Percentiles rank a stretch among this genome's conserved stretches.
These are phyloP conservation scores for Penaeus vannamei DNA, from an alignment of 1,140 invertebrate species.

Conservation along the genomic window DNA sequence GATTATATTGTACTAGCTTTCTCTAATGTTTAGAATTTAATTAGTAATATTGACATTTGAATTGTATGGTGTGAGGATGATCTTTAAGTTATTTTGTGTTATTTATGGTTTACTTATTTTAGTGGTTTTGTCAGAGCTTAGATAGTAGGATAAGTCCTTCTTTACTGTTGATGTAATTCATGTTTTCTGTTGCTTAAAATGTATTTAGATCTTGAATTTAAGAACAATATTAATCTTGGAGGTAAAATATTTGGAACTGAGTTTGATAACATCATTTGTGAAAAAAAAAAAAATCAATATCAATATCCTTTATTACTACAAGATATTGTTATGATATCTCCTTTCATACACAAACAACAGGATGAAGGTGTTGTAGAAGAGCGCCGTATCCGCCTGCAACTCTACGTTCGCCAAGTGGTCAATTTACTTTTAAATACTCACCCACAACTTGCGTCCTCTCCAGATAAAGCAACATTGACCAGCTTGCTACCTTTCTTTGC, in stretches of 20 bases:
- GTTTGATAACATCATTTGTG: background rate
- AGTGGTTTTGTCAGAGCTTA: no score
- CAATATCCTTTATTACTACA: background rate
- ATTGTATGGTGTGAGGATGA: no score
- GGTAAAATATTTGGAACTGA: background rate
- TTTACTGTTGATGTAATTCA: no score
- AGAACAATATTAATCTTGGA: background rate
- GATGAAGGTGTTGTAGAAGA: constrained; percentile 86
- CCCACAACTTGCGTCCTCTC: constrained; percentile 79
- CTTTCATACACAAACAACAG: constrained; percentile 72
- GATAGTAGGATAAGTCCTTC: no score
- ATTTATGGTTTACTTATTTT: no score
- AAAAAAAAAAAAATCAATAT: background rate
- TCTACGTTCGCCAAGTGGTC: constrained; percentile 84
- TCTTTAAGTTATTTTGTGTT: no score
- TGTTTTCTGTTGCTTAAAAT: no score
- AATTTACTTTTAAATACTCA: constrained; percentile 79
- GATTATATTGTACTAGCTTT: no score
- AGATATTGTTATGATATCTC: background rate
- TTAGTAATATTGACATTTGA: no score
- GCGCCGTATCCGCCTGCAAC: constrained; percentile 82
- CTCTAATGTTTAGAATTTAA: no score
- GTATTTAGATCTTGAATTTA: no score
- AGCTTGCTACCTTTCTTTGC: constrained; percentile 86
- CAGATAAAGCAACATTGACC: constrained; percentile 81